phyloP scores from a whole-genome alignment of 37 sponge, comb jelly and placozoan genomes.

The Mnemiopsis leidyi region DNA sequence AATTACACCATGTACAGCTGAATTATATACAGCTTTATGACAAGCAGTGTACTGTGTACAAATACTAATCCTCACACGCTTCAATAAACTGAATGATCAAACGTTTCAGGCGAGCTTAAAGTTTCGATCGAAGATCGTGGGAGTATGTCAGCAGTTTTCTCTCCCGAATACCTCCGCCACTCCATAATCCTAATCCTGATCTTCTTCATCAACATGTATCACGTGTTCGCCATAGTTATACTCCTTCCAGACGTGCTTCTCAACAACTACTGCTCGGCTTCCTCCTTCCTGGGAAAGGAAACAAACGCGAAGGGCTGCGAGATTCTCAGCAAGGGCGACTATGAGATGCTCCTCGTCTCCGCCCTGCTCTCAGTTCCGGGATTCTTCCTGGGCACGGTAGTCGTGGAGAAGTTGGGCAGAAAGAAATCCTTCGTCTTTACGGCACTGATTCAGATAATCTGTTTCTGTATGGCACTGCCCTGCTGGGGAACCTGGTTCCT shows the following conservation, averaged over 20 bases:
- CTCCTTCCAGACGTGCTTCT: constrained; percentile 20
- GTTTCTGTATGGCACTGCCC: constrained; percentile 10
- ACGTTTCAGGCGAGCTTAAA: neutral
- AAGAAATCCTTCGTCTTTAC: neutral
- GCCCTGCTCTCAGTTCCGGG: constrained; percentile 35
- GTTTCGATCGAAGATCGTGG: neutral
- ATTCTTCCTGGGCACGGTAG: neutral
- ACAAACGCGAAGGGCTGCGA: constrained; percentile 10
- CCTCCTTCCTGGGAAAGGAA: neutral
- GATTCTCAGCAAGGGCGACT: neutral
- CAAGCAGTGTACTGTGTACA: too few species aligned
- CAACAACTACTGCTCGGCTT: constrained; percentile 44
- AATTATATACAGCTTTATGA: too few species aligned
- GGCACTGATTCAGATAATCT: neutral
- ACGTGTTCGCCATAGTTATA: constrained; percentile 13
- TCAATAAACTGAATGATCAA: too few species aligned
- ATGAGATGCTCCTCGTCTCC: constrained; percentile 33
- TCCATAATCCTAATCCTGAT: neutral
- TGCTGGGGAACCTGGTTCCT: constrained; percentile 57
- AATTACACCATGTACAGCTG: too few species aligned
- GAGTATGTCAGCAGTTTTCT: neutral
- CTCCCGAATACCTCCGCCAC: neutral
- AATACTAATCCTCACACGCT: too few species aligned
- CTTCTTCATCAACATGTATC: constrained; percentile 58
- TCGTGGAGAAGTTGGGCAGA: neutral